Evolutionary conservation across 2,113 vertebrate genomes (phyloP).

Genomic region (Tringa solitaria): DNA sequence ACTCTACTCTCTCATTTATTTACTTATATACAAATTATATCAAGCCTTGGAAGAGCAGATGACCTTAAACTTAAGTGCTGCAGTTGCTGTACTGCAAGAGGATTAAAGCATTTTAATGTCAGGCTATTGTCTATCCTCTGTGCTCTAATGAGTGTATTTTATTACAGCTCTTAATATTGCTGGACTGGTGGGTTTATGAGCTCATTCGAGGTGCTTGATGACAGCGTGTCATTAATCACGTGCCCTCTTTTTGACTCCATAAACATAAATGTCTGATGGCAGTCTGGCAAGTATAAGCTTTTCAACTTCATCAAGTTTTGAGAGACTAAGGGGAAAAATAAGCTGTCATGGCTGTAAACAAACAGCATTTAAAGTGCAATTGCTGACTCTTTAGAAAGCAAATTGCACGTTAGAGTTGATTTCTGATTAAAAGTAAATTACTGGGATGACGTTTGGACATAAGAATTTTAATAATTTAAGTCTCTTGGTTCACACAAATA

Average conservation of each 20-base stretch:
- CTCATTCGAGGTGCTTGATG: not conserved
- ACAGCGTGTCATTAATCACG: not conserved
- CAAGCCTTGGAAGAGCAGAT: not conserved
- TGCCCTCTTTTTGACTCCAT: not conserved
- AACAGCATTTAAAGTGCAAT: not conserved
- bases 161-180: not conserved
- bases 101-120: slow-evolving; percentile 37
- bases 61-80: slow-evolving; percentile 14
- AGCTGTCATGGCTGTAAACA: not conserved
- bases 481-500: not conserved
- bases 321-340: not conserved
- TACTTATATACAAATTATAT: not conserved
- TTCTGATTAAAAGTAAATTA: not conserved
- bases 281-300: not conserved
- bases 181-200: not conserved
- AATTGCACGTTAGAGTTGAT: not conserved
- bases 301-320: not conserved
- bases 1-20: not conserved
- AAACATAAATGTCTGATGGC: not conserved
- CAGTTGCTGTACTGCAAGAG: slow-evolving; percentile 9
- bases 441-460: not conserved
- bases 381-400: not conserved
- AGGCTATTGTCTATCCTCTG: not conserved
- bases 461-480: not conserved
- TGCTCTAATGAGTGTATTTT: slow-evolving; percentile 28